A percentile compares a stretch with the other conserved stretches of the same genome.
phyloP scores from a whole-genome alignment of 2,113 vertebrate genomes.

The Ramphastos sulfuratus region DNA sequence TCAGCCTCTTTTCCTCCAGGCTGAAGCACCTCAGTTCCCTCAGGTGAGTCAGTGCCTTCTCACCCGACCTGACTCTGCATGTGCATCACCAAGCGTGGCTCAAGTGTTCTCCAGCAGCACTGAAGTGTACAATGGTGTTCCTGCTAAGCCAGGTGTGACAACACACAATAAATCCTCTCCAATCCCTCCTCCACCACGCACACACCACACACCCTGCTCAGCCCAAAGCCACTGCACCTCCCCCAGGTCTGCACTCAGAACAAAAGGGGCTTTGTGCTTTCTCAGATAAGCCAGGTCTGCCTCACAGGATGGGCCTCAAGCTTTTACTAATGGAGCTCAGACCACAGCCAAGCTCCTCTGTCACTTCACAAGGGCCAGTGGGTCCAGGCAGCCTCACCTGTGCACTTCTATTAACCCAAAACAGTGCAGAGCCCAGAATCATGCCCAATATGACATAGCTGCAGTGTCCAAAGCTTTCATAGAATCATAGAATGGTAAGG shows the following conservation, averaged over 20 bases:
- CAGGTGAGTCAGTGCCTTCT: background rate
- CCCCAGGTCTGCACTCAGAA: background rate
- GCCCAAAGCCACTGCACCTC: background rate
- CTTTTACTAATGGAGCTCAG: too few relatives aligned
- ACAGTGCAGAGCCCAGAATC: rapidly evolving
- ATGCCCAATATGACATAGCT: background rate
- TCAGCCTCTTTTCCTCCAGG: background rate
- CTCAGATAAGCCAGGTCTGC: background rate
- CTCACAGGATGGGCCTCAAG: background rate
- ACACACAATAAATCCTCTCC: background rate
- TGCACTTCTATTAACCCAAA: background rate
- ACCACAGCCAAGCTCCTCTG: background rate
- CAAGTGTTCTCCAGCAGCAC: background rate
- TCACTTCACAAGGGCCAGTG: too few relatives aligned
- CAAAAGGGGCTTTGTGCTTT: background rate
- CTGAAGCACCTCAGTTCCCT: background rate
- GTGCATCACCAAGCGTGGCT: background rate
- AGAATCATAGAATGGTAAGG: too few relatives aligned
- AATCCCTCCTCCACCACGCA: background rate
- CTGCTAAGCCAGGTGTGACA: background rate
- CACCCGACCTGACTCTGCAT: rapidly evolving
- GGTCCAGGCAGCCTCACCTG: background rate
- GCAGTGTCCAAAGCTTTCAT: rapidly evolving
- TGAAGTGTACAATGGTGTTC: background rate
- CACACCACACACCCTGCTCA: background rate